These are phyloP conservation scores for Ranitomeya imitator DNA, from an alignment of 2,113 vertebrate genomes.

Conservation along the genomic window DNA sequence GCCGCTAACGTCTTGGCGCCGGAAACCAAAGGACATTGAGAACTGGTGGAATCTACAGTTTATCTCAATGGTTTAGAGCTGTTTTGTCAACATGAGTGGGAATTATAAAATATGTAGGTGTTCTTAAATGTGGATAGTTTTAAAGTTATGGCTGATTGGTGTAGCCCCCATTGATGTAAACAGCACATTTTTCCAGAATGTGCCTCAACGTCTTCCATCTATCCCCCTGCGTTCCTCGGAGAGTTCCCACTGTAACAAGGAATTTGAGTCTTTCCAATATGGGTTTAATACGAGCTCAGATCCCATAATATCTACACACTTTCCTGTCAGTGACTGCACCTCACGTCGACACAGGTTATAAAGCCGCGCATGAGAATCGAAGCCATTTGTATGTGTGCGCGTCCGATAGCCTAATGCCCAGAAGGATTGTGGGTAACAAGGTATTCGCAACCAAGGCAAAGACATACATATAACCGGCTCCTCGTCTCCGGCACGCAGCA, in stretches of 20 bases:
- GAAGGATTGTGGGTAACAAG: conserved; percentile 23
- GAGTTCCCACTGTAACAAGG: background rate
- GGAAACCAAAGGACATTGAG: too few species aligned
- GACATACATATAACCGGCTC: conserved; percentile 7
- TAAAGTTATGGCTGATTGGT: too few species aligned
- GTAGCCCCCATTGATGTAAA: too few species aligned
- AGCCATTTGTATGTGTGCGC: background rate
- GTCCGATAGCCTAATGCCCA: conserved; percentile 11
- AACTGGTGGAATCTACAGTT: too few species aligned
- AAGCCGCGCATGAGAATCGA: background rate
- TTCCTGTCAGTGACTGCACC: background rate
- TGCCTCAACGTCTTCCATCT: too few species aligned
- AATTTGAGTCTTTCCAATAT: background rate
- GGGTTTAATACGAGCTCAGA: background rate
- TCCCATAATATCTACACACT: background rate
- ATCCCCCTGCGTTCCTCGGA: background rate
- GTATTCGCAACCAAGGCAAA: background rate
- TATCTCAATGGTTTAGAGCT: too few species aligned
- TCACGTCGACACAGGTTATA: background rate
- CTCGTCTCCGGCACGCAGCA: conserved; percentile 16
- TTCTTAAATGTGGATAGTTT: too few species aligned
- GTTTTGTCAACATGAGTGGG: too few species aligned
- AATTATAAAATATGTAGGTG: too few species aligned
- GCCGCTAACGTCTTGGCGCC: too few species aligned
- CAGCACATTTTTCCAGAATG: too few species aligned